phyloP scores from a whole-genome alignment of 2,797 vertebrate genomes.

The Buceros bicornis region DNA sequence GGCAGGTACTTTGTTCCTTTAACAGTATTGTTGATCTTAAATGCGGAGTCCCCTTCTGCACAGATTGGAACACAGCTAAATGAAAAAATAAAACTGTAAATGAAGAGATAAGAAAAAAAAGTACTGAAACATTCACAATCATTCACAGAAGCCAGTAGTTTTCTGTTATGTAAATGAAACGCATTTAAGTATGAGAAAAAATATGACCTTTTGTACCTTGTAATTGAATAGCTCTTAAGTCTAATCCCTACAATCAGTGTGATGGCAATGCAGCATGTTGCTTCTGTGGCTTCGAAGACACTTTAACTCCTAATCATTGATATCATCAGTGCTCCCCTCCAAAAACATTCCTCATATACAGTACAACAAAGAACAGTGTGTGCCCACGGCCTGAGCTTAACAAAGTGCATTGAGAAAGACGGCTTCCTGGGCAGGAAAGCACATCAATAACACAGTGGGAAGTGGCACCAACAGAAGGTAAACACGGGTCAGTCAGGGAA shows the following conservation, averaged over 20 bases:
- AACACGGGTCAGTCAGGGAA: conserved; percentile 82
- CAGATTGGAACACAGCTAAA: neutral
- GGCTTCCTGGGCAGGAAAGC: conserved; percentile 79
- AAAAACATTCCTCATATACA: conserved; percentile 54
- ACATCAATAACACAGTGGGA: conserved; percentile 88
- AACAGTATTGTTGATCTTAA: neutral
- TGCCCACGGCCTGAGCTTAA: conserved; percentile 68
- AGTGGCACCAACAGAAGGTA: conserved; percentile 86
- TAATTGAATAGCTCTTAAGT: neutral
- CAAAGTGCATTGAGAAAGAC: conserved; percentile 72
- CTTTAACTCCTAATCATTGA: conserved; percentile 6
- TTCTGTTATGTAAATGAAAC: neutral
- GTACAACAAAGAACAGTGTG: conserved; percentile 74
- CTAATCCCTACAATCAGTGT: neutral
- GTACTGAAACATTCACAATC: neutral
- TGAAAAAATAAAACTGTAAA: neutral
- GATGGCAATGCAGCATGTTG: neutral
- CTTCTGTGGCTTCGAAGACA: neutral
- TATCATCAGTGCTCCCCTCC: neutral
- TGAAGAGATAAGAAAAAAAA: neutral
- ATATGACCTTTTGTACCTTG: neutral
- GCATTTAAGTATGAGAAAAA: neutral
- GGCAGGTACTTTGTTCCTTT: neutral
- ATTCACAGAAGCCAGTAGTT: neutral
- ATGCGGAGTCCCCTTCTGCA: neutral